phyloP scores from a whole-genome alignment of 2,888 invertebrate species.

The Nineta flava region DNA sequence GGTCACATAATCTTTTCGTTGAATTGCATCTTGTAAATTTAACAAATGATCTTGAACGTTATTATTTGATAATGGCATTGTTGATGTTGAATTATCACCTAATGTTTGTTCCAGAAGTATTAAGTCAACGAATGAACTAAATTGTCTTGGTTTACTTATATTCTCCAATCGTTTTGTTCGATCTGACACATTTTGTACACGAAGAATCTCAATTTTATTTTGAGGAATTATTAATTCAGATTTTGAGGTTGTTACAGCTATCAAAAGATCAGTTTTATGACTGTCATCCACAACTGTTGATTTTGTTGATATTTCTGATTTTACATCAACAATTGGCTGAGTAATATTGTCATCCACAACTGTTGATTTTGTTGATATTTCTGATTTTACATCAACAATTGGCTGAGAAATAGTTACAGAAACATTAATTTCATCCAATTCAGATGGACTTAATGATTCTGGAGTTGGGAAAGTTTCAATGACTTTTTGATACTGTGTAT shows the following conservation, averaged over 20 bases:
- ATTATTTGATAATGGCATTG: constrained; percentile 30
- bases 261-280: no score
- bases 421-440: constrained; percentile 5
- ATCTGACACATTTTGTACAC: constrained; percentile 35
- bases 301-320: neutral
- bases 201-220: constrained; percentile 31
- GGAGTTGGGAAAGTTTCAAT: constrained; percentile 4
- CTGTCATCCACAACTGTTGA: no score
- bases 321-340: neutral
- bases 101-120: constrained; percentile 40
- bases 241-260: neutral
- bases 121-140: constrained; percentile 44
- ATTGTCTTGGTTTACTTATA: constrained; percentile 33
- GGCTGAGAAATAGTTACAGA: constrained; percentile 2
- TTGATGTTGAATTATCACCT: constrained; percentile 30
- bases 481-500: neutral
- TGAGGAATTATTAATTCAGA: neutral
- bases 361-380: neutral
- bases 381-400: neutral
- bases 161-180: constrained; percentile 38
- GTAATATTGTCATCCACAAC: neutral
- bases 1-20: constrained; percentile 35
- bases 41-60: constrained; percentile 44
- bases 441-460: constrained; percentile 3
- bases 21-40: constrained; percentile 39